Conservation (phyloP, 2,888 invertebrate species). For the Apotomis capreana region DNA sequence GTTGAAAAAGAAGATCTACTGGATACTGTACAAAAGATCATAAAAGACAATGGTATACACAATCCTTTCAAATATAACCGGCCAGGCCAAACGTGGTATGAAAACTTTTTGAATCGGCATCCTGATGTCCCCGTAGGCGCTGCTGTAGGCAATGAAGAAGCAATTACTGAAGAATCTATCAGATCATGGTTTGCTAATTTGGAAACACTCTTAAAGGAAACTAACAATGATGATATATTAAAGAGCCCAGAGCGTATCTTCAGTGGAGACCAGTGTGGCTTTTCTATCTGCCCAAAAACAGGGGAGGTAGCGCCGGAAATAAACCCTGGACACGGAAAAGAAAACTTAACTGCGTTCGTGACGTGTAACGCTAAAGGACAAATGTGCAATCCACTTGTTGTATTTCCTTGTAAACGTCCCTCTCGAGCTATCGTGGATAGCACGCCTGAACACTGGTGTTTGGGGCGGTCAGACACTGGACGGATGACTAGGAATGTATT, state of each 20-base stretch:
- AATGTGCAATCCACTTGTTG: slow-evolving; percentile 44
- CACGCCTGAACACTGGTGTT: slow-evolving; percentile 48
- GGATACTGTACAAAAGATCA: slow-evolving; percentile 49
- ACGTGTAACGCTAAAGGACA: slow-evolving; percentile 48
- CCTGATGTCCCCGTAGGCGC: slow-evolving; percentile 22
- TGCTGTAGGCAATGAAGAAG: slow-evolving; percentile 38
- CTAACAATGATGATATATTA: background rate
- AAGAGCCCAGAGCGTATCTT: slow-evolving; percentile 28
- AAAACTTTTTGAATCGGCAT: slow-evolving; percentile 34
- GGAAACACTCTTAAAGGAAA: slow-evolving; percentile 29
- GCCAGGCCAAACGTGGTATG: slow-evolving; percentile 38
- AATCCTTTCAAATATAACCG: slow-evolving; percentile 34
- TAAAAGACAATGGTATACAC: slow-evolving; percentile 11
- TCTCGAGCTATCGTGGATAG: slow-evolving; percentile 41
- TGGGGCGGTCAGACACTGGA: slow-evolving; percentile 46
- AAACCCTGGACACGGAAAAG: slow-evolving; percentile 50
- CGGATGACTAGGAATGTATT: slow-evolving; percentile 49
- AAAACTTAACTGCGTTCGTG: slow-evolving; percentile 51
- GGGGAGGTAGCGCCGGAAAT: slow-evolving; percentile 42
- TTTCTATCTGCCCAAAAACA: slow-evolving; percentile 45
- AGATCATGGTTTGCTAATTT: too few relatives aligned
- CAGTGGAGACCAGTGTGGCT: slow-evolving; percentile 47
- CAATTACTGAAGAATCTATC: slow-evolving; percentile 15
- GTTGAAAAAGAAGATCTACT: slow-evolving; percentile 50
- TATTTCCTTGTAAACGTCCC: slow-evolving; percentile 40